Evolutionary conservation across 2,113 vertebrate genomes (phyloP).

Genomic region (Morphnarchus princeps): DNA sequence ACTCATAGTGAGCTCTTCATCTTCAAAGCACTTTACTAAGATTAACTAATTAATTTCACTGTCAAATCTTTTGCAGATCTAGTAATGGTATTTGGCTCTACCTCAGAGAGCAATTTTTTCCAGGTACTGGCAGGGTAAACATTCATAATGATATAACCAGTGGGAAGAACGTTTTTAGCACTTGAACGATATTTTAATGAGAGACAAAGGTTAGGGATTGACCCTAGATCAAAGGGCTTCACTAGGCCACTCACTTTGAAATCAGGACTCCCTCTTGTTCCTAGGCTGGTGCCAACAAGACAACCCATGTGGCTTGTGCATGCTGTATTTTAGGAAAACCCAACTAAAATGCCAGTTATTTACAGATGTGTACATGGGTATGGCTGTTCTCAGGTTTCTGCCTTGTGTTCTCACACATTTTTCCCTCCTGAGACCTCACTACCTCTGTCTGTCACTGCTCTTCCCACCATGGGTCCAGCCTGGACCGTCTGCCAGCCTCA

Average conservation of each 20-base stretch:
- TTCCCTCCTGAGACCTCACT: background rate
- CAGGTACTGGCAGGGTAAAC: conserved; percentile 71
- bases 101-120: conserved; percentile 72
- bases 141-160: conserved; percentile 69
- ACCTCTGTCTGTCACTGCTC: background rate
- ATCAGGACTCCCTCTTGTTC: background rate
- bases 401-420: background rate
- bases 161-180: conserved; percentile 57
- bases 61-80: conserved; percentile 73
- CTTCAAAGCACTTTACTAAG: conserved; percentile 71
- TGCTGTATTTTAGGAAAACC: background rate
- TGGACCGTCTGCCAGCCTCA: background rate
- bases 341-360: background rate
- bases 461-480: background rate
- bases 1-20: conserved; percentile 65
- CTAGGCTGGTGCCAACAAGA: background rate
- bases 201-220: conserved; percentile 35
- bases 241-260: background rate
- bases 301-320: background rate
- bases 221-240: conserved; percentile 41
- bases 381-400: background rate
- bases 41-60: conserved; percentile 76
- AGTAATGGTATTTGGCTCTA: conserved; percentile 72
- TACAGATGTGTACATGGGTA: background rate
- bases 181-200: conserved; percentile 37